Evolutionary conservation across 2,888 invertebrate species (phyloP), one percentile per base, ranked within the genome.

Genomic region (Minunthozetes semirufus): DNA sequence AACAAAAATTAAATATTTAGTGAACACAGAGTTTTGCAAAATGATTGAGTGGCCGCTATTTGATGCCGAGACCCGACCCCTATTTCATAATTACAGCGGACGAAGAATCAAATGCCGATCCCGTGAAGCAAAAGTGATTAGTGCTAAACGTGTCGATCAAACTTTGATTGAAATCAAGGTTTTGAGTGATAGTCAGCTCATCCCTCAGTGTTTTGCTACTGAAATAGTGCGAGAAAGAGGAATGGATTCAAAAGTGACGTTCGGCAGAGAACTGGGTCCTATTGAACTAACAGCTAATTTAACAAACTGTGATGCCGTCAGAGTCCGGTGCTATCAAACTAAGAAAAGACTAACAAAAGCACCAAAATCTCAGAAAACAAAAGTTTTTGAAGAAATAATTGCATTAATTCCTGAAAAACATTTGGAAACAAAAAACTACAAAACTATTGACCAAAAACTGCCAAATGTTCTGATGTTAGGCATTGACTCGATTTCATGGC

Each of bases 401-500:
- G 68, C 74, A 19, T 70, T 74, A n/a, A 56, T 74, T 46, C 74
- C 74, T 11, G 25, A n/a, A 27, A 70, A 68, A n/a, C 22, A 25
- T 5, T 13, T 63, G 25, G 19, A 63, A 6, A 38, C 15, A 15
- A 73, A 66, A 19, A 27, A 73, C 1, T 61, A 73, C 13, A n/a
- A 73, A 66, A 50, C 61, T 0, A 11, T 53, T 17, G 27, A 33
- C 1, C 22, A 72, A 13, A 80, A 81, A 22, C 78, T 76, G 0
- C 82, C 88, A 22, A 90, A 89, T 81, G 88, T 94, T 0, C 83
- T 94, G 42, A 85, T 93, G 81, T 82, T 95, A 22, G 94, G 93
- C 53, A 89, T 94, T 80, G 93, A 94, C 81, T 91, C 92, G 63
- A 88, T 94, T 80, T 93, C 94, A 0, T 84, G 92, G 75, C 84